Evolutionary conservation across 2,888 invertebrate species (phyloP).

Genomic region (Eretmocerus hayati): DNA sequence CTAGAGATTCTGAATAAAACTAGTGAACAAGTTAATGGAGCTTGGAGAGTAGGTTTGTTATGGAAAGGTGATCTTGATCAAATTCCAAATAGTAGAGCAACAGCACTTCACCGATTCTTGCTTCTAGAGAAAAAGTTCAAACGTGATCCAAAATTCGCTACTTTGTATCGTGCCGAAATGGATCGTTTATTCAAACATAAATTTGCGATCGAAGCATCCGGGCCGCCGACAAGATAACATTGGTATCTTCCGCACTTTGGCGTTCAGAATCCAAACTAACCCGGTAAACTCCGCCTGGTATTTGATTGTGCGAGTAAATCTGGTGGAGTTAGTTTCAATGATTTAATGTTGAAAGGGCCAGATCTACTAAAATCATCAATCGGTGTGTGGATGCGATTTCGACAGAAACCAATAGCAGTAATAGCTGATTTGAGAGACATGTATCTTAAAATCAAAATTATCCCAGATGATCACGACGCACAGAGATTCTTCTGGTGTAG

Average conservation of each 20-base stretch:
- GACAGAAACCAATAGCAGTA: conserved; percentile 33
- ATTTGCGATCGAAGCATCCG: background rate
- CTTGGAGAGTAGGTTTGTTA: conserved; percentile 6
- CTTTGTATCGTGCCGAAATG: background rate
- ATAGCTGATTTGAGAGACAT: conserved; percentile 33
- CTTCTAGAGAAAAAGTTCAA: background rate
- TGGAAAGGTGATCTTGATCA: background rate
- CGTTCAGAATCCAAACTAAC: background rate
- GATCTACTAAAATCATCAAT: conserved; percentile 31
- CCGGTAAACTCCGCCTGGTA: background rate
- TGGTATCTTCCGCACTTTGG: conserved; percentile 6
- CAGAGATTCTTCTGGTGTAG: conserved; percentile 25
- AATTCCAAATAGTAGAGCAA: background rate
- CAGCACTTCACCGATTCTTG: background rate
- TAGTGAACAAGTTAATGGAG: background rate
- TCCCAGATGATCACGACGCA: conserved; percentile 25
- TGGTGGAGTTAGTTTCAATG: conserved; percentile 18
- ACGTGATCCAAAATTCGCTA: background rate
- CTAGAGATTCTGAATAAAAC: conserved; percentile 5
- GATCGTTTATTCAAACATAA: background rate
- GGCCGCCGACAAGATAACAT: background rate
- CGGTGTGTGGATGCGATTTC: conserved; percentile 35
- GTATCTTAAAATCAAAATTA: conserved; percentile 30
- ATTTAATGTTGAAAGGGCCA: conserved; percentile 31
- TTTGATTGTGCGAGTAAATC: conserved; percentile 2